Evolutionary conservation across 2,888 invertebrate species (phyloP), one percentile per base, ranked within the genome.

Genomic region (Lasioglossum marginatum): DNA sequence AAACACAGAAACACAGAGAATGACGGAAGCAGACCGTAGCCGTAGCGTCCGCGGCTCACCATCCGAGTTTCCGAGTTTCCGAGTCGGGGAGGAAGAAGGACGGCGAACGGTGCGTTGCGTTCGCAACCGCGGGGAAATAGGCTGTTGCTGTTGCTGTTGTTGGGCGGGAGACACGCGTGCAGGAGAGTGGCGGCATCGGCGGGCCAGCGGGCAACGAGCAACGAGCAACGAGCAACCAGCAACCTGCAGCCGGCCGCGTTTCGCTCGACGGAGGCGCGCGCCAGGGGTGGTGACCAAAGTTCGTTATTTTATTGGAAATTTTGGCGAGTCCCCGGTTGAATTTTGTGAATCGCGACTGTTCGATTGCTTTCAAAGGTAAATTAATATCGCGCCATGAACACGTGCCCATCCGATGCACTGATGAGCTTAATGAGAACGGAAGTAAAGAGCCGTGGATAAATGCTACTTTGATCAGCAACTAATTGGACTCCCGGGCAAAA

Each of bases 331-430:
- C 91, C 83, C 86, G 90, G 77, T 91, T 90, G 91, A 91, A 88
- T 91, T 63, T 91, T 91, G 91, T 88, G 91, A 91, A 91, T 91
- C 89, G 88, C 90, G 86, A 79, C 90, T 90, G 91, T 91, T 91
- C 91, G 91, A 91, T 91, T 89, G 91, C 91, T 90, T 91, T 91
- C 91, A 91, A 91, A 91, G 91, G 91, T 91, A 91, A 91, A 91
- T 91, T 91, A 91, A 91, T 91, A 91, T 91, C 91, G 91, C 91
- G 91, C 91, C 91, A 91, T 90, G 91, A 91, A 90, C 91, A 91
- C 91, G 91, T 89, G 91, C 91, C 91, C 90, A 91, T 91, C 90
- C 89, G 91, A 91, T 91, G 91, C 91, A 91, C 91, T 91, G 91
- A 91, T 90, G 91, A 91, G 91, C 91, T 91, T 91, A 91, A 91